Evolutionary conservation across 2,113 vertebrate genomes (phyloP).

Genomic region (Mystacornis crossleyi): DNA sequence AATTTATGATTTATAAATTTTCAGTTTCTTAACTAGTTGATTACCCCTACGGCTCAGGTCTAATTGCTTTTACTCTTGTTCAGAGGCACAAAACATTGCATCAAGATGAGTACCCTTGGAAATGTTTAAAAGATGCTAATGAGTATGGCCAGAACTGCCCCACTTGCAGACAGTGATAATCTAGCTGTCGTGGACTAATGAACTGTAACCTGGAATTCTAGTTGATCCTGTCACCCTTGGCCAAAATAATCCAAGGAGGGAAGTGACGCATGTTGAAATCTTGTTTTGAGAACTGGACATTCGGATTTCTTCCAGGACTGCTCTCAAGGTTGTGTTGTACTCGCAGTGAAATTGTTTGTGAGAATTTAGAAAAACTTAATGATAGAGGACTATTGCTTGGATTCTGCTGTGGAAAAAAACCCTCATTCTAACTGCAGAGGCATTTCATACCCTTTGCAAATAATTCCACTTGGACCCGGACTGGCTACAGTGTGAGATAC

Average conservation of each 20-base stretch:
- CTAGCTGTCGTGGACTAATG: conserved; percentile 45
- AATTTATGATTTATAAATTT: not conserved
- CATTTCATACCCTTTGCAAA: not conserved
- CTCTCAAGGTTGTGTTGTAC: conserved; percentile 51
- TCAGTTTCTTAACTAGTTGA: not conserved
- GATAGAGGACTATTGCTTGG: not conserved
- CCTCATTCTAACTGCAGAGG: not conserved
- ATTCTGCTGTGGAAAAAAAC: not conserved
- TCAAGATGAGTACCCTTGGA: not conserved
- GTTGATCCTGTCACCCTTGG: conserved; percentile 50
- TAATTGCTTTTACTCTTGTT: not conserved
- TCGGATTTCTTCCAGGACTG: conserved; percentile 4
- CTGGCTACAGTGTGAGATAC: not conserved
- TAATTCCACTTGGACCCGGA: not conserved
- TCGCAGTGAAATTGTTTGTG: not conserved
- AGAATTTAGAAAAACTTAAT: not conserved
- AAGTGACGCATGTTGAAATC: conserved; percentile 56
- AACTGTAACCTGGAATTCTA: conserved; percentile 59
- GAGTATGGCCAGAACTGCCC: not conserved
- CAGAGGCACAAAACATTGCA: not conserved
- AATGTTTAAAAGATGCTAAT: conserved; percentile 14
- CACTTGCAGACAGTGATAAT: not conserved
- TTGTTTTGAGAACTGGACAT: conserved; percentile 64
- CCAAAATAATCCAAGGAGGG: conserved; percentile 61
- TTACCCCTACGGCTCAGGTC: not conserved